Base-by-base conservation (phyloP, 2,888 invertebrate species). In the Pollenia angustigena region DNA sequence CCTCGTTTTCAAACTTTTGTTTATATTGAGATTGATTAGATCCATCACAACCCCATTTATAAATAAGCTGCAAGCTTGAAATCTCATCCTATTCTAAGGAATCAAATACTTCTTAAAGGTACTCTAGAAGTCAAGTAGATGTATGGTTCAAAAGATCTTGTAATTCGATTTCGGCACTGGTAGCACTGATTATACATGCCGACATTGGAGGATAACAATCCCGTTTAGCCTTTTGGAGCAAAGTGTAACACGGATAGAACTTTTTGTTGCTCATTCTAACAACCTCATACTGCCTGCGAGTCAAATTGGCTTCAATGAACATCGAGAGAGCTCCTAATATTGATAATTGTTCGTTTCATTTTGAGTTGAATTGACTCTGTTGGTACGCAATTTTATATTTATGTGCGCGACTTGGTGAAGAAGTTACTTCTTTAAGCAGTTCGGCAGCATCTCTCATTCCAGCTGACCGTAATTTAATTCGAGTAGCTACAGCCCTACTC, bases 41-140 rank as follows among this genome's bases (percentile, higher is more conserved):
- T 44, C 68, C 79, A 68, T 79, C 79, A 68, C 68, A 79, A 44
- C 69, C 81, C 72, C 60, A 81, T 48, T 81, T 78, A 66, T 52
- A 54, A 71, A 81, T 81, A n/a, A 81, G 62, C 69, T 42, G 56
- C 69, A 81, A 72, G 18, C 54, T 32, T 72, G 62, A 69, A 18
- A 72, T 54, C 46, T 81, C 81, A 64, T 52, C 72, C 42, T 69
- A 60, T 69, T 60, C 71, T 44, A 80, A 71, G 50, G 18, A 60
- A 10, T 72, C 42, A 14, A 80, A 40, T 58, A 54, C 69, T 48
- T 80, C 32, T 32, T 32, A n/a, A 50, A 50, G 12, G 11, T 50
- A 50, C 50, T 50, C 50, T 50, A 50, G n/a, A 50, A 50, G 50
- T 50, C 50, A n/a, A 50, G 50, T 50, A 50, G 50, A 50, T 50